phyloP scores from a whole-genome alignment of 2,113 vertebrate species.

The Phaethornis superciliosus region DNA sequence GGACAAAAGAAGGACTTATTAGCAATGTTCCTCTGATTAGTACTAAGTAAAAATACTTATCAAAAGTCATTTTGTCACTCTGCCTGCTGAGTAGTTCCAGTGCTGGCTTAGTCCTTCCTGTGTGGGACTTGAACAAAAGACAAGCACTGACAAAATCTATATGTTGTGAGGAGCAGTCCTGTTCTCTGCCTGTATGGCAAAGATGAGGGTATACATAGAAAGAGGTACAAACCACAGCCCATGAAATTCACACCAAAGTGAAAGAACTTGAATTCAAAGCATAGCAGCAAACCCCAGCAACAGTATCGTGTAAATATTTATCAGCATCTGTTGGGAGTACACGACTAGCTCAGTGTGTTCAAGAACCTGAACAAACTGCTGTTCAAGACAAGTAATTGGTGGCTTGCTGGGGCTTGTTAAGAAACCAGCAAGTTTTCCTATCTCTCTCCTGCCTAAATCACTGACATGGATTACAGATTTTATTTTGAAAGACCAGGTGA shows the following conservation, averaged over 20 bases:
- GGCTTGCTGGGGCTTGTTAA: accelerated
- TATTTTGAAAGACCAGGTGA: not conserved
- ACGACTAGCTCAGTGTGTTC: accelerated
- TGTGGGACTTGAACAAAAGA: accelerated
- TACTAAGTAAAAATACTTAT: accelerated
- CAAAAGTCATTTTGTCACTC: not conserved
- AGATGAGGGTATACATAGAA: accelerated
- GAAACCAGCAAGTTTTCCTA: not conserved
- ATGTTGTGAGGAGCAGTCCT: accelerated
- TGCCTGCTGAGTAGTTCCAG: not conserved
- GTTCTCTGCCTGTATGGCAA: not conserved
- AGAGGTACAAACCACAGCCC: not conserved
- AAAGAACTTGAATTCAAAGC: not conserved
- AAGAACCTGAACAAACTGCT: not conserved
- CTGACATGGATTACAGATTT: accelerated
- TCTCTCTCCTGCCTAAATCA: not conserved
- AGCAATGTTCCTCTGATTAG: not conserved
- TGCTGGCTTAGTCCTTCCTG: not conserved
- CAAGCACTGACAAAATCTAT: accelerated
- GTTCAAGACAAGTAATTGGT: not conserved
- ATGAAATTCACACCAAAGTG: not conserved
- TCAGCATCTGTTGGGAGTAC: not conserved
- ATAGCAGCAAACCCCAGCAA: not conserved
- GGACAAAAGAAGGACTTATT: not conserved
- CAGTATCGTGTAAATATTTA: not conserved